Evolutionary conservation across 1,140 invertebrate species (phyloP).

Genomic region (Acromyrmex charruanus): DNA sequence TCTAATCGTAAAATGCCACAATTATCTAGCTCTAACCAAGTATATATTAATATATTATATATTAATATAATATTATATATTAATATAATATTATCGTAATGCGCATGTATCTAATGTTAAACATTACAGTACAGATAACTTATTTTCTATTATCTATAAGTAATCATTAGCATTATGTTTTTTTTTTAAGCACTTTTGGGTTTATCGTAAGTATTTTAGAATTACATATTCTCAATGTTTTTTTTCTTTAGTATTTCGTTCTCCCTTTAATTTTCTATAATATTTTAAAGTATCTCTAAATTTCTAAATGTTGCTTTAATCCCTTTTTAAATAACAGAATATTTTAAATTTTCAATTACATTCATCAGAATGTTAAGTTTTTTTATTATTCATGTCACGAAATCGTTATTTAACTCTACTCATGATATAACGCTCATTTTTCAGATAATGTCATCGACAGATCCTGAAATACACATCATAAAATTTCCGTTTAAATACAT

Average conservation of each 20-base stretch:
- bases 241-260: neutral
- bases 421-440: neutral
- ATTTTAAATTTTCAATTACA: neutral
- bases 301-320: neutral
- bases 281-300: neutral
- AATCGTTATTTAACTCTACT: neutral
- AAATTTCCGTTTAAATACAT: constrained; percentile 22
- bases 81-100: constrained; percentile 12
- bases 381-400: neutral
- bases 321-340: neutral
- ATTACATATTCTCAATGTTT: neutral
- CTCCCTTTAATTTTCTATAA: neutral
- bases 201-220: neutral
- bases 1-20: neutral
- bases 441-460: neutral
- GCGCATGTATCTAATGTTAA: neutral
- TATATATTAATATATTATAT: neutral
- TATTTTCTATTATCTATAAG: neutral
- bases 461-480: neutral
- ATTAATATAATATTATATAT: too few species aligned
- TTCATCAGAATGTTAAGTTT: neutral
- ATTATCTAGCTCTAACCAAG: neutral
- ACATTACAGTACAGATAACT: neutral
- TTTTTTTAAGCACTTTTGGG: neutral
- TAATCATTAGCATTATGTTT: neutral